phyloP scores from a whole-genome alignment of 2,797 vertebrate genomes.

The Antennarius maculatus region DNA sequence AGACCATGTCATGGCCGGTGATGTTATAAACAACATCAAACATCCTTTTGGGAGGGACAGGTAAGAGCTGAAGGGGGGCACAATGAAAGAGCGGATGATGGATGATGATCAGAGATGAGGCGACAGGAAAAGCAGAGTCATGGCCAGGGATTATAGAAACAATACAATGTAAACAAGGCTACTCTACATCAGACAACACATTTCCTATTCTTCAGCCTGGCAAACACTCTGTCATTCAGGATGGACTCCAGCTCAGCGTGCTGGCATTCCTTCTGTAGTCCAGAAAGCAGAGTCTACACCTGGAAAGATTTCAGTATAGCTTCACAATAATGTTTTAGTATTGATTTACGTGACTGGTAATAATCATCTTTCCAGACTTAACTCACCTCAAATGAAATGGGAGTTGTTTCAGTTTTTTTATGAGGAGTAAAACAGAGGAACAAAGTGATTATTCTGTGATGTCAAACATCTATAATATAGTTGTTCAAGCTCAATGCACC shows the following conservation, averaged over 20 bases:
- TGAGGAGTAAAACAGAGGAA: too few relatives aligned
- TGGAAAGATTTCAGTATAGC: neutral
- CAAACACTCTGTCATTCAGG: constrained; percentile 8
- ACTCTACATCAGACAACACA: constrained; percentile 25
- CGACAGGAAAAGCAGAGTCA: constrained; percentile 33
- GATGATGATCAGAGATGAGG: constrained; percentile 43
- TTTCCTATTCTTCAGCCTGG: constrained; percentile 22
- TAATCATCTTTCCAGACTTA: neutral
- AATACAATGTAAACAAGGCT: constrained; percentile 3
- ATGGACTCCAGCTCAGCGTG: neutral
- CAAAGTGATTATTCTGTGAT: too few relatives aligned
- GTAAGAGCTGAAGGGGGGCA: constrained; percentile 15
- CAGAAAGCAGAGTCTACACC: neutral
- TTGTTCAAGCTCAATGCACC: neutral
- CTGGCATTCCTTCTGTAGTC: constrained; percentile 12
- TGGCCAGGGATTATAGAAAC: constrained; percentile 47
- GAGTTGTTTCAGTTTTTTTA: too few relatives aligned
- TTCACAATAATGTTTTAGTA: neutral
- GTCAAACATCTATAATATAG: too few relatives aligned
- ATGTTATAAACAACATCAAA: constrained; percentile 50
- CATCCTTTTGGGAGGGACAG: constrained; percentile 22
- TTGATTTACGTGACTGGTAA: neutral
- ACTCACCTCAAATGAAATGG: neutral
- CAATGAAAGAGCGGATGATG: constrained; percentile 41
- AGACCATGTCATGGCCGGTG: constrained; percentile 20